Conservation (phyloP, 2,888 invertebrate species). For the Dioctria linearis region DNA sequence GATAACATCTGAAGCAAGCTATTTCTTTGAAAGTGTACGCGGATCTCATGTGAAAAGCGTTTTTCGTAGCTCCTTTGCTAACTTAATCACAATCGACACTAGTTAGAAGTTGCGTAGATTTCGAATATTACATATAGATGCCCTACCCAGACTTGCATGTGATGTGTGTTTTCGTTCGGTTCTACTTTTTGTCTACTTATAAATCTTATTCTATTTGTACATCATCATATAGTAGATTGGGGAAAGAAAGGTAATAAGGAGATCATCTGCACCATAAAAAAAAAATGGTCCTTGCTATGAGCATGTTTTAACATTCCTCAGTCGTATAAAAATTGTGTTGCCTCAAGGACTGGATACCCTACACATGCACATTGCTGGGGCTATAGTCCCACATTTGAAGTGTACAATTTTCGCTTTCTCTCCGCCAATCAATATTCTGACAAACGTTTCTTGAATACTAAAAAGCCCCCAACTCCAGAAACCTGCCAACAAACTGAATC, state of each 20-base stretch:
- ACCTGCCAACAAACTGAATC: constrained; percentile 45
- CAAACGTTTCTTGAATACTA: constrained; percentile 62
- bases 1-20: constrained; percentile 38
- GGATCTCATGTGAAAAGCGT: neutral
- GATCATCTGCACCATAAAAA: constrained; percentile 11
- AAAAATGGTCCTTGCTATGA: constrained; percentile 5
- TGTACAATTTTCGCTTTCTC: constrained; percentile 60
- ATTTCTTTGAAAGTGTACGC: neutral
- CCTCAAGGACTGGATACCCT: constrained; percentile 43
- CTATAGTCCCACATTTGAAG: constrained; percentile 42
- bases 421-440: constrained; percentile 62
- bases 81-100: too few species aligned
- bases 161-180: neutral
- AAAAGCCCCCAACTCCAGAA: constrained; percentile 53
- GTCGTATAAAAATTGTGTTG: constrained; percentile 20
- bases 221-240: neutral
- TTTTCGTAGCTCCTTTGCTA: too few species aligned
- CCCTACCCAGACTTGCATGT: neutral
- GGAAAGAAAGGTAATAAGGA: constrained; percentile 23
- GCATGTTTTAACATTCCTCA: constrained; percentile 12
- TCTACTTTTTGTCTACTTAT: constrained; percentile 6
- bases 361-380: constrained; percentile 36
- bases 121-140: neutral
- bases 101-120: neutral
- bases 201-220: constrained; percentile 1